Base-by-base conservation (phyloP, 2,888 invertebrate genomes). In the Urechis unicinctus region DNA sequence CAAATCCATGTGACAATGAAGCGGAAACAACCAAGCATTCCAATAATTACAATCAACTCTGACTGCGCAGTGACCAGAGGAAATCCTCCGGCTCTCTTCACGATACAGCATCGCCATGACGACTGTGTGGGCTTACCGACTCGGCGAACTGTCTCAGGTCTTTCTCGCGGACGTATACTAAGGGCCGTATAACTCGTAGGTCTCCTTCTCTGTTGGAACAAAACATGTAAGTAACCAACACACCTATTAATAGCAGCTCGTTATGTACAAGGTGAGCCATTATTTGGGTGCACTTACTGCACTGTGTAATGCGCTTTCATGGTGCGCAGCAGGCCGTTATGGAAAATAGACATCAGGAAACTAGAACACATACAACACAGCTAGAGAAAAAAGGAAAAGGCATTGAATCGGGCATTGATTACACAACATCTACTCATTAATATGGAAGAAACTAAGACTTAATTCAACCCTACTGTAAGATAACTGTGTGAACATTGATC, bases 141-240 rank as follows among this genome's bases (percentile, higher is more conserved):
- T 86, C 86, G 17, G 86, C 85, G 78, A 90, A 91, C 54, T 86
- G 85, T 22, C 85, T 81, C 30, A 91, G 78, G 3, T 86, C 83
- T 59, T 85, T 85, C 67, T 89, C 90, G 42, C 92, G 83, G 13
- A 91, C 89, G 80, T 89, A 90, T 13, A 91, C 86, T 71, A 92
- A 87, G 22, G 93, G 92, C 50, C 92, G 83, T 59, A 92, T 87
- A 26, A 93, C 87, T 59, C 91, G 83, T 51, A 93, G 77, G 70
- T 88, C 86, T 62, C 87, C 85, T 57, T 89, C 88, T 65, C 90
- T 88, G 80, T 13, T 25, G 50, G 13, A 1, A 52, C 6, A 25
- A 36, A 36, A 36, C 9, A 36, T 13, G 9, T 36, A 36, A 36
- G 17, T 13, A n/a, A n/a, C n/a, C n/a, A n/a, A n/a, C n/a, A n/a